phyloP scores from a whole-genome alignment of 2,888 invertebrate genomes.

The Heteropelma amictum region DNA sequence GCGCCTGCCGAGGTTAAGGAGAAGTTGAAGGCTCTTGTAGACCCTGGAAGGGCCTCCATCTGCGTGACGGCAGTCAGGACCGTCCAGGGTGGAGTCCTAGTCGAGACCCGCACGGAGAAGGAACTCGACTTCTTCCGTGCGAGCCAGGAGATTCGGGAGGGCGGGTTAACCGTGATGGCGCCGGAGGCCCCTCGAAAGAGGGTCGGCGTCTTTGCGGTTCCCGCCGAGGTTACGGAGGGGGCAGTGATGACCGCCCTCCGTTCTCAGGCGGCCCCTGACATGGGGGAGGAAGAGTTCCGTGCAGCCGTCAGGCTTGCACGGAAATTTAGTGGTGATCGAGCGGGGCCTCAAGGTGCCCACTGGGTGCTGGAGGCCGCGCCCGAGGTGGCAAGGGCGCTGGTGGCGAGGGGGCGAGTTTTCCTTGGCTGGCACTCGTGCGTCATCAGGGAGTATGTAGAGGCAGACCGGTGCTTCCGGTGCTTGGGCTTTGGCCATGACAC shows the following conservation, averaged over 20 bases:
- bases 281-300: too few species aligned
- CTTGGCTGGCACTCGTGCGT: not conserved
- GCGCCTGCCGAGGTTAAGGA: too few species aligned
- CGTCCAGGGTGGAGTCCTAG: too few species aligned
- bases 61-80: too few species aligned
- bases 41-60: too few species aligned
- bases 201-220: too few species aligned
- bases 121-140: too few species aligned
- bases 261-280: not conserved
- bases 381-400: not conserved
- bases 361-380: not conserved
- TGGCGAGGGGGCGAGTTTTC: not conserved
- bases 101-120: too few species aligned
- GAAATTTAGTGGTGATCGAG: not conserved
- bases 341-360: not conserved
- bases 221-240: not conserved
- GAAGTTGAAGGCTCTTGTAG: too few species aligned
- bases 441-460: not conserved
- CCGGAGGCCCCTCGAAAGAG: too few species aligned
- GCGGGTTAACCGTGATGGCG: too few species aligned
- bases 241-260: not conserved
- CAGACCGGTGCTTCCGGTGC: not conserved
- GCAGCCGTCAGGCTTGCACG: not conserved
- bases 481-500: not conserved
- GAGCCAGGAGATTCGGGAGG: too few species aligned